Conservation (phyloP, 2,797 vertebrate species). For the Poecilia wingei region DNA sequence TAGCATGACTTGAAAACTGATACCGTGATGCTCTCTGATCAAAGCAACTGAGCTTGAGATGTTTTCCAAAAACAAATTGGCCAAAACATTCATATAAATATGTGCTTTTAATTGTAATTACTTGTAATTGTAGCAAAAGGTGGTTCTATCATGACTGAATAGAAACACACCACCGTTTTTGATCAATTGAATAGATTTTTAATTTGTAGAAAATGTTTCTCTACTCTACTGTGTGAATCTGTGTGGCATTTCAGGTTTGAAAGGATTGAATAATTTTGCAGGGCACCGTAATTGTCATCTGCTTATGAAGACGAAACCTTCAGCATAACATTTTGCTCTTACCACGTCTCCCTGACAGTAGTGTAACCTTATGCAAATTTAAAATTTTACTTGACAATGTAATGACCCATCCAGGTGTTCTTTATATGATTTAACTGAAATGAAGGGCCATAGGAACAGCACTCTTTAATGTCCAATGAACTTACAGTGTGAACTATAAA, state of each 20-base stretch:
- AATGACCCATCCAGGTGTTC: constrained; percentile 8
- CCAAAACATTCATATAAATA: no score
- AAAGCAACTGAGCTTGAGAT: no score
- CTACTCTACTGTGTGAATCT: not conserved
- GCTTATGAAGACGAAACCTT: not conserved
- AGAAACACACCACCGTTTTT: not conserved
- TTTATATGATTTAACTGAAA: constrained; percentile 2
- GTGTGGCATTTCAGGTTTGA: not conserved
- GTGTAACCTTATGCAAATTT: not conserved
- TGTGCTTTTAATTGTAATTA: no score
- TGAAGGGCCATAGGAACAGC: not conserved
- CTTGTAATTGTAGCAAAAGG: not conserved
- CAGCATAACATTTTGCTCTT: not conserved
- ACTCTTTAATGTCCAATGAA: constrained; percentile 1
- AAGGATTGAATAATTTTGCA: not conserved
- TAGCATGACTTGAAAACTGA: not conserved
- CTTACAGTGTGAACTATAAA: not conserved
- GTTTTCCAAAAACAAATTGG: no score
- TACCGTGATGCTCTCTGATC: not conserved
- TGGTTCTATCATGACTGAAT: not conserved
- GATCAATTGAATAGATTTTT: not conserved
- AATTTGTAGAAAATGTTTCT: not conserved
- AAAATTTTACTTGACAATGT: constrained; percentile 8
- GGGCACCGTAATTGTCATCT: not conserved
- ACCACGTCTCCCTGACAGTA: not conserved